Evolutionary conservation across 2,113 vertebrate species (phyloP).

Genomic region (Zosterops lateralis): DNA sequence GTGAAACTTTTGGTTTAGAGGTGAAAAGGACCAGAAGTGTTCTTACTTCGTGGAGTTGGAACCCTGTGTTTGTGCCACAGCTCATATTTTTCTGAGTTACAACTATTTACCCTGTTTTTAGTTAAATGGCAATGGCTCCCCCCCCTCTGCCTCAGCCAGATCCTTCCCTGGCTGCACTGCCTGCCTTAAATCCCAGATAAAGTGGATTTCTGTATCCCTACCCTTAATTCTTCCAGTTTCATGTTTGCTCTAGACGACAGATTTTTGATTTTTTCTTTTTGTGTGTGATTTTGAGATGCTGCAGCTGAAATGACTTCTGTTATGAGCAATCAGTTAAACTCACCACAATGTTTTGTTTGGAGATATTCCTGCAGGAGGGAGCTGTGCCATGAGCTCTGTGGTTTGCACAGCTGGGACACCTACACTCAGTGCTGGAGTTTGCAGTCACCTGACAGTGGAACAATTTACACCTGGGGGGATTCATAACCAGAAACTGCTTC

Average conservation of each 20-base stretch:
- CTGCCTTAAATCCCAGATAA: neutral
- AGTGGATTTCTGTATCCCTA: neutral
- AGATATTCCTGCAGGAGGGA: neutral
- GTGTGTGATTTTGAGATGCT: neutral
- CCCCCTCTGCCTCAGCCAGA: neutral
- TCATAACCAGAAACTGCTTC: neutral
- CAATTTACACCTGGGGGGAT: neutral
- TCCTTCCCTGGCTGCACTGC: neutral
- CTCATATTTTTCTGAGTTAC: neutral
- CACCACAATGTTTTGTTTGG: neutral
- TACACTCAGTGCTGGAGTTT: neutral
- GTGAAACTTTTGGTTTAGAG: neutral
- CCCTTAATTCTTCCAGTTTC: neutral
- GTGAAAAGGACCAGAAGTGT: neutral
- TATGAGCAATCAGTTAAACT: neutral
- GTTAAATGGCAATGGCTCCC: neutral
- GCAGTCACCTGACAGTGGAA: neutral
- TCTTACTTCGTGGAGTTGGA: neutral
- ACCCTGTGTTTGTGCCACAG: neutral
- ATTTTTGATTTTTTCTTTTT: neutral
- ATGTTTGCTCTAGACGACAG: neutral
- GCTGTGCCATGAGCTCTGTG: neutral
- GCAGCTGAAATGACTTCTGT: neutral
- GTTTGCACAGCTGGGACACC: neutral
- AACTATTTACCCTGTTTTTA: neutral